phyloP scores from a whole-genome alignment of 2,888 invertebrate species.

The Rotaria magnacalcarata region DNA sequence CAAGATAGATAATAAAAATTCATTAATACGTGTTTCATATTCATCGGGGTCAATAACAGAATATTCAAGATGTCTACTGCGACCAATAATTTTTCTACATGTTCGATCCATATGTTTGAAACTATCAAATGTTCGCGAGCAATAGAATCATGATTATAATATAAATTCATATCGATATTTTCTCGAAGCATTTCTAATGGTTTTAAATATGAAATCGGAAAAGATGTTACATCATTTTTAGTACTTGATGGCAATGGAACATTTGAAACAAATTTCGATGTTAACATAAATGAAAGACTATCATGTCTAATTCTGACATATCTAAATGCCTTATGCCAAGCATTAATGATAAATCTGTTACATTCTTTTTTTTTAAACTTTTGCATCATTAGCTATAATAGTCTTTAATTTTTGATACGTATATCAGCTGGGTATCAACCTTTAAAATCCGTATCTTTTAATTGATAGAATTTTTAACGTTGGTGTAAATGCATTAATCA shows the following conservation, averaged over 20 bases:
- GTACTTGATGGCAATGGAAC: background rate
- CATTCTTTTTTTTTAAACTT: conserved; percentile 1
- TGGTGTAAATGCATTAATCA: conserved; percentile 6
- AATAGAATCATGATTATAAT: background rate
- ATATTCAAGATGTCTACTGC: background rate
- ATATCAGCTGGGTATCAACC: background rate
- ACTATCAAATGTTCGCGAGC: conserved; percentile 22
- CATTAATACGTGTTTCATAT: conserved; percentile 12
- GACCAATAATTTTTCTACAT: background rate
- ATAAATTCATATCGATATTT: background rate
- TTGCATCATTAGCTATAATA: background rate
- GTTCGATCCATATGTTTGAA: background rate
- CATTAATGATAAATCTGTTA: conserved; percentile 16
- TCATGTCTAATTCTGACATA: background rate
- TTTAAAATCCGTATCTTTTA: conserved; percentile 7
- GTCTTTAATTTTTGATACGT: background rate
- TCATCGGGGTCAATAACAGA: conserved; percentile 20
- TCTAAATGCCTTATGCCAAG: conserved; percentile 14
- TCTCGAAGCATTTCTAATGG: background rate
- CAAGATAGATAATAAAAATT: conserved; percentile 31
- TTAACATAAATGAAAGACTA: background rate
- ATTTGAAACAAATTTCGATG: background rate
- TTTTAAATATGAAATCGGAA: background rate
- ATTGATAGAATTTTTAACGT: conserved; percentile 1
- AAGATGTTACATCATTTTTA: background rate